Percentiles rank a stretch among this genome's conserved stretches.
These are phyloP conservation scores for Chiroxiphia lanceolata DNA, from an alignment of 2,797 vertebrate genomes.

Conservation along the genomic window DNA sequence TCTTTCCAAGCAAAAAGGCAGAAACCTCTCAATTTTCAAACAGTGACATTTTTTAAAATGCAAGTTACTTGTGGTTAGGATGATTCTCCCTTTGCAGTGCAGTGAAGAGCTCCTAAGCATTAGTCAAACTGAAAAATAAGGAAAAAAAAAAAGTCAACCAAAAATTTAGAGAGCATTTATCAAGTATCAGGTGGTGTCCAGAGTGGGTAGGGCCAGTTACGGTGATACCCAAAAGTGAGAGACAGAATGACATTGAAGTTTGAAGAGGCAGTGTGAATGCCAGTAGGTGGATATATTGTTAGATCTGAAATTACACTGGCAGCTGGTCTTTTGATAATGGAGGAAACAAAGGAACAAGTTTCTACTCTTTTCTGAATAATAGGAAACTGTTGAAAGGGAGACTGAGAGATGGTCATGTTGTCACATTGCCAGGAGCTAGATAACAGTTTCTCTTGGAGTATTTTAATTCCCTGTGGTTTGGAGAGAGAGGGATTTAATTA, in stretches of 20 bases:
- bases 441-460: neutral
- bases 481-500: neutral
- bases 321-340: neutral
- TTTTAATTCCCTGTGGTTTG: neutral
- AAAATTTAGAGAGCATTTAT: neutral
- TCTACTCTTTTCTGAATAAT: neutral
- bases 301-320: neutral
- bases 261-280: neutral
- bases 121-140: neutral
- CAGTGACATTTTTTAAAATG: neutral
- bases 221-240: neutral
- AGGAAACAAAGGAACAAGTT: neutral
- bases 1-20: neutral
- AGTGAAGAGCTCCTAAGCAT: neutral
- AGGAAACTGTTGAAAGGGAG: neutral
- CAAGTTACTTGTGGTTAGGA: neutral
- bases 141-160: neutral
- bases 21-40: neutral
- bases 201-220: neutral
- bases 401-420: neutral
- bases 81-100: neutral
- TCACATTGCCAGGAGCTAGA: neutral
- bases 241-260: neutral
- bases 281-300: neutral
- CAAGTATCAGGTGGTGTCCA: neutral